Percentiles rank a stretch among this genome's conserved stretches.
These are phyloP conservation scores for Junco hyemalis DNA, from an alignment of 2,113 vertebrate genomes.

Conservation along the genomic window DNA sequence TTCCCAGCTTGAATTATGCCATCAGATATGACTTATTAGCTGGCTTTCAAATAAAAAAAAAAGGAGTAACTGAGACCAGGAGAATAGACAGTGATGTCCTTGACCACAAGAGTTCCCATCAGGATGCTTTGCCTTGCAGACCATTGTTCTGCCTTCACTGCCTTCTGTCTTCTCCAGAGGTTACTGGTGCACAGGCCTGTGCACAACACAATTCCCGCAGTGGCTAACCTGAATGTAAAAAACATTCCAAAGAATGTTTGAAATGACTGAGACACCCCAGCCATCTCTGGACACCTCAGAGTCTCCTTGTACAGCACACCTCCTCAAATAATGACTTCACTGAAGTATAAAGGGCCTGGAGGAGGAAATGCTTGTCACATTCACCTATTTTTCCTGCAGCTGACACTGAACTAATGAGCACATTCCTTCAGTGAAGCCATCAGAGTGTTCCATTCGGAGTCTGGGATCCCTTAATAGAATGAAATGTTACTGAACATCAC, in stretches of 20 bases:
- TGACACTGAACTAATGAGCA: neutral
- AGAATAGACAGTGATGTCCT: neutral
- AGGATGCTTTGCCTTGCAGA: neutral
- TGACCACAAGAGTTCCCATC: neutral
- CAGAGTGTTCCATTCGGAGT: neutral
- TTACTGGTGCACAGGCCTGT: neutral
- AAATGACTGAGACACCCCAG: neutral
- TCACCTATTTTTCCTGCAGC: neutral
- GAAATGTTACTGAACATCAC: neutral
- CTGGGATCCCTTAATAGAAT: neutral
- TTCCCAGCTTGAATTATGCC: neutral
- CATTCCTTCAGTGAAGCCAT: neutral
- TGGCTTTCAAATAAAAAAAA: neutral
- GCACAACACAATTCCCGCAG: neutral
- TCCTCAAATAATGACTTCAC: neutral
- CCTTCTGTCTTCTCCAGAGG: neutral
- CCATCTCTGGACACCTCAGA: neutral
- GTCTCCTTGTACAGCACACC: neutral
- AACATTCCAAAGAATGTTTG: neutral
- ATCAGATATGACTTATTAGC: neutral
- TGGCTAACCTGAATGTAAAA: neutral
- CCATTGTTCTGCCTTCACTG: neutral
- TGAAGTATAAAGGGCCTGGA: neutral
- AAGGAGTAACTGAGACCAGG: neutral
- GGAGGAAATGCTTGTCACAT: neutral